phyloP scores from a whole-genome alignment of 2,888 invertebrate genomes.

The Parochlus steinenii region DNA sequence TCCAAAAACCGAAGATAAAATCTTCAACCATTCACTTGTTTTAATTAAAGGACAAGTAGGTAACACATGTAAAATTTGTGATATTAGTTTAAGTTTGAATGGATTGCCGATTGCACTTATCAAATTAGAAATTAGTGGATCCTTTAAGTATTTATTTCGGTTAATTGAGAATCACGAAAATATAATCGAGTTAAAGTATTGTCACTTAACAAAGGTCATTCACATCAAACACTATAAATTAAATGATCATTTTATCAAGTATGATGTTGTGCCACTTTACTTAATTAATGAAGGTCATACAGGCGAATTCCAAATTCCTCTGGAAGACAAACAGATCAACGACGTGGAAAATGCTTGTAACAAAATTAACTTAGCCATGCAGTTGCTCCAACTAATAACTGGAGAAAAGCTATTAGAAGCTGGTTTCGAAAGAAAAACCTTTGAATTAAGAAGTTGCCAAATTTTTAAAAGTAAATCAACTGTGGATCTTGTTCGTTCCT shows the following conservation, averaged over 20 bases:
- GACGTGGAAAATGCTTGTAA: constrained; percentile 52
- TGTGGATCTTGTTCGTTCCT: constrained; percentile 48
- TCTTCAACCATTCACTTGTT: no score
- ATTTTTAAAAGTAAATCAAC: constrained; percentile 56
- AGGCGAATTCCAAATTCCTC: constrained; percentile 52
- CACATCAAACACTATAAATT: not conserved
- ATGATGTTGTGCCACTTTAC: constrained; percentile 50
- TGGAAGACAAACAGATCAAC: constrained; percentile 25
- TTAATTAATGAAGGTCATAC: constrained; percentile 66
- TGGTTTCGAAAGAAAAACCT: constrained; percentile 62
- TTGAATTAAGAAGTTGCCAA: constrained; percentile 58
- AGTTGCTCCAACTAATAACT: constrained; percentile 69
- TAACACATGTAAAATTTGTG: no score
- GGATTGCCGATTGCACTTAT: no score
- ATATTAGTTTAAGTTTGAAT: no score
- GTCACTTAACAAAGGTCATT: constrained; percentile 14
- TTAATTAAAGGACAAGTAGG: no score
- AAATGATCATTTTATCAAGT: constrained; percentile 23
- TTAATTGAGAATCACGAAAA: constrained; percentile 15
- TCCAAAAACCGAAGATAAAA: no score
- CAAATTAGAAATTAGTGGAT: no score
- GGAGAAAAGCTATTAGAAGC: constrained; percentile 75
- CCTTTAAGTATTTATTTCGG: constrained; percentile 24
- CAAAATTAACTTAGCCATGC: constrained; percentile 57
- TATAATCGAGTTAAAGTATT: constrained; percentile 16